Conservation (phyloP, 2,113 vertebrate species). For the Rhea americana region DNA sequence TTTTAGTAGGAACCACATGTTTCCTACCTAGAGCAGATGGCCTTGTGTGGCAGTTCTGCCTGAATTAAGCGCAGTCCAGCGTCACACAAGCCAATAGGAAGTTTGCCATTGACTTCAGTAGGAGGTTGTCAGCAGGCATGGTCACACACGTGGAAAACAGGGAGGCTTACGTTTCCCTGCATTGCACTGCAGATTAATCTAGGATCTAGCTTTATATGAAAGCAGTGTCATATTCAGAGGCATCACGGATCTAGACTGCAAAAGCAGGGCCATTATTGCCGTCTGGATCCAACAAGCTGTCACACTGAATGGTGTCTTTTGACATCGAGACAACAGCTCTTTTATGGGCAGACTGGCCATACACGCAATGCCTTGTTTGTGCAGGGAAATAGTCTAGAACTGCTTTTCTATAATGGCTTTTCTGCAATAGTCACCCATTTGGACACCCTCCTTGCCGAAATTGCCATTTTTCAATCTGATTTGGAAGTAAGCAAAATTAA, state of each 20-base stretch:
- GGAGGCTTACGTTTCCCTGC: fast-evolving
- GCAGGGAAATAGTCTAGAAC: background rate
- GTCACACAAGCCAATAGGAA: fast-evolving
- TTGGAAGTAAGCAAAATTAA: background rate
- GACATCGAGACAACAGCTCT: background rate
- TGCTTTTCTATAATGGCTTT: background rate
- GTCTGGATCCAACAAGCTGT: background rate
- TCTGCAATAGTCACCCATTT: background rate
- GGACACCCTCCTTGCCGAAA: background rate
- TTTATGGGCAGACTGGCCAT: background rate
- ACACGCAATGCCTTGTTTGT: background rate
- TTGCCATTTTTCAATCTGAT: background rate
- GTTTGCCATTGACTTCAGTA: background rate
- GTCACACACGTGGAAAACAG: background rate
- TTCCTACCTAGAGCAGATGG: background rate
- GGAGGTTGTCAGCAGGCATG: background rate
- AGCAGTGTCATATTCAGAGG: background rate
- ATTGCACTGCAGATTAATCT: background rate
- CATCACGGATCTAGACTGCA: background rate
- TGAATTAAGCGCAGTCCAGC: background rate
- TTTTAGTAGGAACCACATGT: background rate
- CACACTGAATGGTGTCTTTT: background rate
- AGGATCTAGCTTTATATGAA: background rate
- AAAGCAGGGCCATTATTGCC: background rate
- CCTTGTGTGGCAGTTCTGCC: background rate